Conservation (phyloP, 2,113 vertebrate species). For the Tamias sibiricus region DNA sequence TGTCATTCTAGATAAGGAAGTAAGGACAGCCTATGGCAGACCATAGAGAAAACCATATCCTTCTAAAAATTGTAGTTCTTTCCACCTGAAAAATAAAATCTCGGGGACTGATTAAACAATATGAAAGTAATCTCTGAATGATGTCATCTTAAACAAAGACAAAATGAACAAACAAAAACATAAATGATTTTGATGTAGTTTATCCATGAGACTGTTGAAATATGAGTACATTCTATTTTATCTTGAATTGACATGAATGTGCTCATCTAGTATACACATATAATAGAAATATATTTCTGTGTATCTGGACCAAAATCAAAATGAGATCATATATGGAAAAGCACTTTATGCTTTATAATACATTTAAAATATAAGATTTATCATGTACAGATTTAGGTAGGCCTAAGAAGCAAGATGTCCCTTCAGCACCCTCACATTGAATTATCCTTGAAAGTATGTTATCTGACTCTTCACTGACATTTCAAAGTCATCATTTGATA, state of each 20-base stretch:
- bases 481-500: conserved; percentile 19
- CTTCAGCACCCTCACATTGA: conserved; percentile 1
- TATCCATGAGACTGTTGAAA: neutral
- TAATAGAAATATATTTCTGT: conserved; percentile 29
- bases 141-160: neutral
- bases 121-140: neutral
- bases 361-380: conserved; percentile 58
- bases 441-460: conserved; percentile 5
- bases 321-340: conserved; percentile 60
- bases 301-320: conserved; percentile 62
- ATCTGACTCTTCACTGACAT: conserved; percentile 40
- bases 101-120: neutral
- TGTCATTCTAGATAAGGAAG: neutral
- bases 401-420: conserved; percentile 10
- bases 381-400: conserved; percentile 19
- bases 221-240: neutral
- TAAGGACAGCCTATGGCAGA: neutral
- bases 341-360: conserved; percentile 4
- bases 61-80: neutral
- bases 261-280: neutral
- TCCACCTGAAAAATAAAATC: conserved; percentile 2
- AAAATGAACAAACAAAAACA: neutral
- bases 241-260: conserved; percentile 30
- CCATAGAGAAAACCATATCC: neutral
- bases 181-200: neutral